Evolutionary conservation across 2,797 vertebrate genomes (phyloP).

Genomic region (Cyprinella venusta): DNA sequence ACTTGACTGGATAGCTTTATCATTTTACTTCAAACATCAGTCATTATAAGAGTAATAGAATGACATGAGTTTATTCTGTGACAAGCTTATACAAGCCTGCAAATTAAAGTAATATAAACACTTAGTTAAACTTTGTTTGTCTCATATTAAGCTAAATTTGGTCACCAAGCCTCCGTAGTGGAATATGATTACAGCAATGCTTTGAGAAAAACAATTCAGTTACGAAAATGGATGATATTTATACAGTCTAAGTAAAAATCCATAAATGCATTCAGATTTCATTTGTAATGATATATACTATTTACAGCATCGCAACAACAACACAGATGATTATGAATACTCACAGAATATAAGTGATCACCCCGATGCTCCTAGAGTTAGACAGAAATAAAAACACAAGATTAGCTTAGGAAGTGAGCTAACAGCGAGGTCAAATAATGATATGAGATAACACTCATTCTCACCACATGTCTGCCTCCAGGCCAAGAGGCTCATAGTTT

Average conservation of each 20-base stretch:
- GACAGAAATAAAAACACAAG: slow-evolving; percentile 1
- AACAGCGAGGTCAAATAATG: slow-evolving; percentile 9
- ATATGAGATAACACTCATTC: slow-evolving; percentile 58
- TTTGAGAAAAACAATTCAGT: slow-evolving; percentile 15
- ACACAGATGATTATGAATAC: slow-evolving; percentile 59
- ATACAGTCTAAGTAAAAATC: slow-evolving; percentile 1
- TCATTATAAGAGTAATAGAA: not conserved
- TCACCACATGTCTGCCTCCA: slow-evolving; percentile 99
- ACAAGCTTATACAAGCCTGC: not conserved
- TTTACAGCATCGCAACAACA: slow-evolving; percentile 10
- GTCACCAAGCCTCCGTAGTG: not conserved
- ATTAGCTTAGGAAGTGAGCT: slow-evolving; percentile 8
- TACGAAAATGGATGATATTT: slow-evolving; percentile 15
- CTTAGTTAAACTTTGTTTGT: not conserved
- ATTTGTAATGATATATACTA: slow-evolving; percentile 14
- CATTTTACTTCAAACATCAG: slow-evolving; percentile 6
- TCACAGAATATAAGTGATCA: slow-evolving; percentile 83
- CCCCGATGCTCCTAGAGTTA: slow-evolving; percentile 77
- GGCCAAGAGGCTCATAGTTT: slow-evolving; percentile 95
- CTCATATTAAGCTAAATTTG: slow-evolving; percentile 1
- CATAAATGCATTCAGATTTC: slow-evolving; percentile 33
- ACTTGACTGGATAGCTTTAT: not conserved
- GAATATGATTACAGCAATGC: slow-evolving; percentile 18
- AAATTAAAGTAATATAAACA: not conserved
- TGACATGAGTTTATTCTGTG: not conserved